Evolutionary conservation across 1,140 invertebrate genomes (phyloP), one percentile per base, ranked within the genome.

Genomic region (Brachionus paranguensis): DNA sequence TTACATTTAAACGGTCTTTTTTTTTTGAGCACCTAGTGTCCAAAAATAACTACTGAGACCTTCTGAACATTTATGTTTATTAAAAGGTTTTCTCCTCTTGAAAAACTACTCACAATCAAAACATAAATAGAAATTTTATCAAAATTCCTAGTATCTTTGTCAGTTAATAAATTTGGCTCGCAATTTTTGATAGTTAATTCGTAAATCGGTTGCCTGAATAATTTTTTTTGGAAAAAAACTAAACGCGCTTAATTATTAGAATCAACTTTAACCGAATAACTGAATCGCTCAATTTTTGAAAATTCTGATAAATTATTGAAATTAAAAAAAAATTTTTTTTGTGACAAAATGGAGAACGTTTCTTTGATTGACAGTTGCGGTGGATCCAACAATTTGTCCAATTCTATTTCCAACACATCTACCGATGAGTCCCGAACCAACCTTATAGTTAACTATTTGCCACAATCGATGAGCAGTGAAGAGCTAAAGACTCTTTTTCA

Each of bases 391-490:
- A 47, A 76, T 37, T 50, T 76, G 43, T 76, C 72, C 1, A 76
- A 76, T 50, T 76, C 72, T 4, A 76, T 76, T 10, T 76, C 72
- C 12, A 50, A 76, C 1, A 76, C 72, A 6, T 76, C 72, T 17
- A 81, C 64, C 11, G 64, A 81, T 11, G 78, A 81, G 41, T 45
- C 24, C 7, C 97, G 97, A 91, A 91, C 91, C 14, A 99, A 99
- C 91, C 92, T 99, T 85, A 99, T 99, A 89, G 97, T 99, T 86
- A 99, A 99, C 90, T 99, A 99, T 90, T 92, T 99, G 87, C 97
- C 97, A 70, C 97, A 99, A 91, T 97, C 95, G 79, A 99, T 99
- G 98, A 97, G 96, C 29, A 97, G 99, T 90, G 97, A 99, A 89
- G 97, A 99, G 89, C 97, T 99, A 84, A 92, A 96, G 84, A 96